phyloP scores from a whole-genome alignment of 2,888 invertebrate genomes.

The Malthinus flaveolus region DNA sequence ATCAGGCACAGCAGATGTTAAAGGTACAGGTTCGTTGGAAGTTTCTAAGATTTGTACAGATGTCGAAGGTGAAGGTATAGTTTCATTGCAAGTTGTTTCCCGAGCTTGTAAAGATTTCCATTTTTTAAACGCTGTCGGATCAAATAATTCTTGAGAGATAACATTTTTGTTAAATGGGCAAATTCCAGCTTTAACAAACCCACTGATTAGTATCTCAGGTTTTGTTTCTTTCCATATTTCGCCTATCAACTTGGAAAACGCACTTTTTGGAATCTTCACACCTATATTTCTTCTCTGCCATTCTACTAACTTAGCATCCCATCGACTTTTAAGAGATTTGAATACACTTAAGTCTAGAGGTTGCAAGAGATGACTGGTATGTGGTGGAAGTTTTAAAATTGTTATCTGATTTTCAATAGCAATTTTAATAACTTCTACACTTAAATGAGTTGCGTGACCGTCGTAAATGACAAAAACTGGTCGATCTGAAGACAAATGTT shows the following conservation, averaged over 20 bases:
- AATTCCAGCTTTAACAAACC: conserved; percentile 31
- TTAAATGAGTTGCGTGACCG: conserved; percentile 13
- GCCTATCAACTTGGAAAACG: conserved; percentile 29
- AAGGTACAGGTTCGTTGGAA: neutral
- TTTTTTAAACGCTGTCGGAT: conserved; percentile 17
- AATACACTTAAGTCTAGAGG: conserved; percentile 41
- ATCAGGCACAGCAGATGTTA: conserved; percentile 1
- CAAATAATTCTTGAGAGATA: conserved; percentile 17
- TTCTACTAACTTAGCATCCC: conserved; percentile 28
- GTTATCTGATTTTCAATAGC: conserved; percentile 34
- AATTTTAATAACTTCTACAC: conserved; percentile 31
- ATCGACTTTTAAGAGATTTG: conserved; percentile 32
- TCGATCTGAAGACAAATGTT: conserved; percentile 29
- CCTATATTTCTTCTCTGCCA: conserved; percentile 31
- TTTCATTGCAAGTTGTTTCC: neutral
- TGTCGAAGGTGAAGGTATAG: conserved; percentile 8
- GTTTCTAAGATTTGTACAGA: neutral
- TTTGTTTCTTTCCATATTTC: conserved; percentile 24
- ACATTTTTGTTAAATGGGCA: conserved; percentile 23
- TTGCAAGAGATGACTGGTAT: conserved; percentile 37
- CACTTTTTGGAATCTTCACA: conserved; percentile 29
- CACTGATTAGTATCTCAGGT: conserved; percentile 26
- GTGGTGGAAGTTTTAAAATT: conserved; percentile 38
- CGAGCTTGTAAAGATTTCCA: conserved; percentile 16
- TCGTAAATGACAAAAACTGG: conserved; percentile 34